phyloP scores from a whole-genome alignment of 1,140 invertebrate species.

The Macrocentrus cingulum region DNA sequence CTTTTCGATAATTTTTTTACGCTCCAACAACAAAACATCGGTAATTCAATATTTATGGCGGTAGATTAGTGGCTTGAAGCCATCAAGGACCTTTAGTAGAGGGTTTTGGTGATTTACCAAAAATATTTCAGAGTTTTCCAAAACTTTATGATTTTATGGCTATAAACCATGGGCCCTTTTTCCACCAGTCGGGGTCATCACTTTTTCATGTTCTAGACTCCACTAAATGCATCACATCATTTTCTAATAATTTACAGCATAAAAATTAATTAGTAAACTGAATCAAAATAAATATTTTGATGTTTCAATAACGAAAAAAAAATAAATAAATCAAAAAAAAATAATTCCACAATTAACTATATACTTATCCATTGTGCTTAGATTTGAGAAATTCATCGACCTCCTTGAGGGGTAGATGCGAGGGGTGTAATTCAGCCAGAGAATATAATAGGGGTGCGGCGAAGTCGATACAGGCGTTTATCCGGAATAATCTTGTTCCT shows the following conservation, averaged over 20 bases:
- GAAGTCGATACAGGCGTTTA: slow-evolving; percentile 33
- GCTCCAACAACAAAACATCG: slow-evolving; percentile 35
- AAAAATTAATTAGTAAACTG: too few species aligned
- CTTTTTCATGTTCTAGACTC: too few species aligned
- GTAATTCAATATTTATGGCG: slow-evolving; percentile 41
- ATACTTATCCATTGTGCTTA: too few species aligned
- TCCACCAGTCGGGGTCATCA: neutral
- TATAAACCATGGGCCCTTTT: slow-evolving; percentile 23
- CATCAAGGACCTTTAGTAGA: neutral
- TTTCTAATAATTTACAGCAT: too few species aligned
- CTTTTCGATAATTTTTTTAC: slow-evolving; percentile 48
- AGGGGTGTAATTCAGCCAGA: neutral
- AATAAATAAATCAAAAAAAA: too few species aligned
- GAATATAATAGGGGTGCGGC: slow-evolving; percentile 9
- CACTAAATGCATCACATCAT: too few species aligned
- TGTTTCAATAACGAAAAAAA: too few species aligned
- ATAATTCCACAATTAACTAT: too few species aligned
- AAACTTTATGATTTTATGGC: slow-evolving; percentile 29
- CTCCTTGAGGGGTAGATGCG: neutral
- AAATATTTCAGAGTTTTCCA: too few species aligned
- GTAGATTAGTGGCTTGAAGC: slow-evolving; percentile 39
- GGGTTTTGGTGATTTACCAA: neutral
- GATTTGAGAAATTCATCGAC: too few species aligned
- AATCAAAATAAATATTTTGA: too few species aligned
- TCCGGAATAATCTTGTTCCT: slow-evolving; percentile 39